Percentiles rank a stretch among this genome's conserved stretches.
These are phyloP conservation scores for Hybos culiciformis DNA, from an alignment of 2,888 invertebrate genomes.

Conservation along the genomic window DNA sequence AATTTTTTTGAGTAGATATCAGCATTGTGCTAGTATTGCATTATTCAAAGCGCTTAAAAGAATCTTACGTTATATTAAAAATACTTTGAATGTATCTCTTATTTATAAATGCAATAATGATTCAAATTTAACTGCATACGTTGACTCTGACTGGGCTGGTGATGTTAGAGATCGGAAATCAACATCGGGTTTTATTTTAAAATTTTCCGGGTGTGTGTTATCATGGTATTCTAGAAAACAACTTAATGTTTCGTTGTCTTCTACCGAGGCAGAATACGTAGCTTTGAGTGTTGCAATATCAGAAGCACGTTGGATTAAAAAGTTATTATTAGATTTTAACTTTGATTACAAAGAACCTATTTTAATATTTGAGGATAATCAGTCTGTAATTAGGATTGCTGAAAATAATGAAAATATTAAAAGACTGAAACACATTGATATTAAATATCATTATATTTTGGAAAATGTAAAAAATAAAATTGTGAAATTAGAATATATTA, in stretches of 20 bases:
- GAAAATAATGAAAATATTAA: too few species aligned
- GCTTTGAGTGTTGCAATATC: neutral
- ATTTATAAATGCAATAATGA: neutral
- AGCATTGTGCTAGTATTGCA: neutral
- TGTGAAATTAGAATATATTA: neutral
- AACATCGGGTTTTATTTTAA: neutral
- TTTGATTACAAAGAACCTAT: neutral
- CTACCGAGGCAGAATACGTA: conserved; percentile 1
- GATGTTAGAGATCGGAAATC: neutral
- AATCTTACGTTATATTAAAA: conserved; percentile 2
- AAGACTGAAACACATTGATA: neutral
- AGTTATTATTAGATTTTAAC: too few species aligned
- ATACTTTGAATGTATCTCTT: neutral
- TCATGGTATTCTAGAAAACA: conserved; percentile 1
- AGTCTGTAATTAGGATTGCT: neutral
- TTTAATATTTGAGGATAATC: neutral
- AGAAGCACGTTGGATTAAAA: neutral
- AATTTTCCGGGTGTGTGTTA: neutral
- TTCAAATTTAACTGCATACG: neutral
- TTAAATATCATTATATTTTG: conserved; percentile 1
- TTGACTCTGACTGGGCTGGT: neutral
- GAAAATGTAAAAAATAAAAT: neutral
- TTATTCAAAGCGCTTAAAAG: neutral
- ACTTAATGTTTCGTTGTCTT: neutral
- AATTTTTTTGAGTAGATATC: conserved; percentile 2